Base-by-base conservation (phyloP, 2,888 invertebrate genomes). In the Euplagia quadripunctaria region DNA sequence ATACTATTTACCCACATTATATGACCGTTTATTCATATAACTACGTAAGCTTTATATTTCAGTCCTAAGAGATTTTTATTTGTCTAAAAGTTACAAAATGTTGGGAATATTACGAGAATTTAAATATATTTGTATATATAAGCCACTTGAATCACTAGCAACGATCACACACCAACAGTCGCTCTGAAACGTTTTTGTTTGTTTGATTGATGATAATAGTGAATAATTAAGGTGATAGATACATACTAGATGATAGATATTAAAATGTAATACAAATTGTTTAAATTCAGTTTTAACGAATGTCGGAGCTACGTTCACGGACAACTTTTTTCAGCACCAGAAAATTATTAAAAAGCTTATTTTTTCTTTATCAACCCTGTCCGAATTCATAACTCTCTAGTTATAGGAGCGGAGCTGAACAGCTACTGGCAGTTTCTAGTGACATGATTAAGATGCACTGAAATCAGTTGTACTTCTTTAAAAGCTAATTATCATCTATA, bases 141-240 rank as follows among this genome's bases (percentile, higher is more conserved):
- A 61, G 71, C 71, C 67, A 71, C 71, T 71, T 20, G 17, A 61
- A 71, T 67, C 66, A 66, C 65, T 14, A 68, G 41, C 9, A 67
- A 64, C 70, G 20, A 58, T 64, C 72, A 61, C 68, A 52, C 64
- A 43, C 52, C 1, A 9, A 42, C 67, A 52, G 9, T 43, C 61
- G 17, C 63, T 49, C 67, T 20, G 9, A 20, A 49, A 12, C 41
- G 9, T 52, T n/a, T 51, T 31, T 31, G 31, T 31, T 31, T 31
- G 9, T 63, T 42, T 70, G 11, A 9, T 70, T 51, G 20, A 31
- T 65, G 9, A 11, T 51, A 49, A 51, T 12, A 52, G 17, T 41
- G 42, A 51, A 14, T 55, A n/a, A 16, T 31, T 31, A 61, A 61
- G 31, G 8, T 51, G n/a, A n/a, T n/a, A 31, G 9, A 70, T 41